Percentiles rank a stretch among this genome's conserved stretches.
Evolutionary conservation across 2,797 vertebrate species (phyloP).

Genomic region (Cygnus olor): DNA sequence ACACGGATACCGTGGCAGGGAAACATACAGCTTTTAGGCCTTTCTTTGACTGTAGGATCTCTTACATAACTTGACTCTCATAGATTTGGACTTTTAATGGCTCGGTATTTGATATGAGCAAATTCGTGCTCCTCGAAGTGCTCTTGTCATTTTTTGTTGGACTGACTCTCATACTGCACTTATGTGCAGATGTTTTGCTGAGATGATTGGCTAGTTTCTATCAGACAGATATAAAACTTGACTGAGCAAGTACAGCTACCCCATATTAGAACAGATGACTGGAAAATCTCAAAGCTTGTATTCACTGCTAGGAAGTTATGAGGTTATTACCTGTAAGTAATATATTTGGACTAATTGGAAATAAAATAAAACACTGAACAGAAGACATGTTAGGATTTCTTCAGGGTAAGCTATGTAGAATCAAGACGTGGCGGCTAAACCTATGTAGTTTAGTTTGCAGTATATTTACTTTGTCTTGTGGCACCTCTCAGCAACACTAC

Average conservation of each 20-base stretch:
- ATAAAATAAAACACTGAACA: not conserved
- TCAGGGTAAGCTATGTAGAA: not conserved
- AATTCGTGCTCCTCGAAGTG: not conserved
- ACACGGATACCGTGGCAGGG: not conserved
- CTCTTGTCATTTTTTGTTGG: not conserved
- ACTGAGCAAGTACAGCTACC: not conserved
- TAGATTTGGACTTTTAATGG: not conserved
- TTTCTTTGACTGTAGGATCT: not conserved
- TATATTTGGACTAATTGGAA: not conserved
- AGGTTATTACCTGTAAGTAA: not conserved
- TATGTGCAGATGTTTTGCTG: not conserved
- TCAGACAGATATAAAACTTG: not conserved
- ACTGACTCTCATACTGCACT: not conserved
- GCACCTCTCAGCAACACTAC: not conserved
- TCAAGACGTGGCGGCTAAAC: not conserved
- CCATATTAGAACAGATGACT: not conserved
- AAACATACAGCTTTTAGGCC: not conserved
- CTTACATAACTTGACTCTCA: slow-evolving; percentile 24
- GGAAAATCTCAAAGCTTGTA: not conserved
- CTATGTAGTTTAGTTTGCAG: not conserved
- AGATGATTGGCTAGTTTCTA: not conserved
- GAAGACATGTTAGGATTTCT: not conserved
- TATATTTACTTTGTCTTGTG: not conserved
- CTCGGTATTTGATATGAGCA: not conserved
- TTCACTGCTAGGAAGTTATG: not conserved